Base-by-base conservation (phyloP, 2,113 vertebrate genomes). In the Pelusios castaneus region DNA sequence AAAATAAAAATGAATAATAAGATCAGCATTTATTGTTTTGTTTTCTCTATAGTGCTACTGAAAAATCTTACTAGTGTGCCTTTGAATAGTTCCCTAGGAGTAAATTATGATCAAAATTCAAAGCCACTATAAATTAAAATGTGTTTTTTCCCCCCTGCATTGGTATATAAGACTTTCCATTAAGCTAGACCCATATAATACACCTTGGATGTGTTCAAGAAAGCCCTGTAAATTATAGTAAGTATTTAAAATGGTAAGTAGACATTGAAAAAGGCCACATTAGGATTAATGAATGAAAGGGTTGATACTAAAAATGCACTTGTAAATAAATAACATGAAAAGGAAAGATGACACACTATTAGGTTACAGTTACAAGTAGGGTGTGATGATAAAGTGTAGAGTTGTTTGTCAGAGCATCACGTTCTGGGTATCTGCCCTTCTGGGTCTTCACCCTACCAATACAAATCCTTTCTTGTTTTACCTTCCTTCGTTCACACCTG, bases 181-280 rank as follows among this genome's bases (percentile, higher is more conserved):
- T 98, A 98, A 98, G 98, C 98, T 97, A 93, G 97, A 82, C 96
- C 92, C 98, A 98, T 98, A 98, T 98, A 98, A 98, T 97, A 98
- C 98, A 98, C 98, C 98, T 98, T 98, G 96, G 97, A 98, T 98
- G 97, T 97, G 96, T 97, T 98, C 97, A 98, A 97, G 98, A 98
- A 98, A 98, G 98, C 97, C 97, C 94, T 97, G 97, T 98, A 98
- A 98, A 98, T 98, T 98, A 98, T 98, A 96, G 97, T 96, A 97
- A 98, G 98, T 98, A 98, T 98, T 98, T 98, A 98, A 98, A 98
- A 98, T 98, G 98, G 98, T 98, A 98, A 98, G 97, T 98, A 98
- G 98, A 97, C 97, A 91, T 97, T 97, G 98, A 97, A 97, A 98
- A 98, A 98, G 98, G 98, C 98, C 98, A 98, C 97, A 98, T 98